Evolutionary conservation across 2,113 vertebrate species (phyloP).

Genomic region (Saccopteryx leptura): DNA sequence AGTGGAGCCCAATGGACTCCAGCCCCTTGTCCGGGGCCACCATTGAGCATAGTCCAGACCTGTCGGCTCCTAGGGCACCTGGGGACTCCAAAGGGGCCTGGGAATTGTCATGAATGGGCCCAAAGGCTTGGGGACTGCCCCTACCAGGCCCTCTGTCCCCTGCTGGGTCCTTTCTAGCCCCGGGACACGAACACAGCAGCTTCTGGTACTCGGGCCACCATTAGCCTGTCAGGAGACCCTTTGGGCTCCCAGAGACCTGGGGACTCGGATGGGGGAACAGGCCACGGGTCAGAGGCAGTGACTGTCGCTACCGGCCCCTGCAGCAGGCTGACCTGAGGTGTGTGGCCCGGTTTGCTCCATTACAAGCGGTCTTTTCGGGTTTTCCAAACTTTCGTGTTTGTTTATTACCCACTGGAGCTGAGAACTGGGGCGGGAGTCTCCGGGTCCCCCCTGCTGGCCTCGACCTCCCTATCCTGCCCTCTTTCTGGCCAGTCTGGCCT

Average conservation of each 20-base stretch:
- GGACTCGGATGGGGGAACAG: not conserved
- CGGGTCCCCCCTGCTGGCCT: not conserved
- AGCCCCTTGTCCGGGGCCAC: accelerated
- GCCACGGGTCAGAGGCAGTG: accelerated
- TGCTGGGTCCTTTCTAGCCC: not conserved
- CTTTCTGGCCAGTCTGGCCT: not conserved
- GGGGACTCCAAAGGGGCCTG: not conserved
- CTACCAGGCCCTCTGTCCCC: not conserved
- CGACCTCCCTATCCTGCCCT: not conserved
- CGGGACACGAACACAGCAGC: not conserved
- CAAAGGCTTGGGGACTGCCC: not conserved
- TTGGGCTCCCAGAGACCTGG: no score
- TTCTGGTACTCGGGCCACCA: not conserved
- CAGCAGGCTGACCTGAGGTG: no score
- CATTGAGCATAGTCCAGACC: not conserved
- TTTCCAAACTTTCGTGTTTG: not conserved
- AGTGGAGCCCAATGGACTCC: not conserved
- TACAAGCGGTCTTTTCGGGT: not conserved
- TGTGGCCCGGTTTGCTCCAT: not conserved
- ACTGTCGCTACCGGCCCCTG: no score
- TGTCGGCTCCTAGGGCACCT: not conserved
- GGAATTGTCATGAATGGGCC: not conserved
- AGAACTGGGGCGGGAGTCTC: not conserved
- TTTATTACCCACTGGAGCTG: accelerated
- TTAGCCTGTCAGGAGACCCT: not conserved